Evolutionary conservation across 2,888 invertebrate species (phyloP).

Genomic region (Rhingia rostrata): DNA sequence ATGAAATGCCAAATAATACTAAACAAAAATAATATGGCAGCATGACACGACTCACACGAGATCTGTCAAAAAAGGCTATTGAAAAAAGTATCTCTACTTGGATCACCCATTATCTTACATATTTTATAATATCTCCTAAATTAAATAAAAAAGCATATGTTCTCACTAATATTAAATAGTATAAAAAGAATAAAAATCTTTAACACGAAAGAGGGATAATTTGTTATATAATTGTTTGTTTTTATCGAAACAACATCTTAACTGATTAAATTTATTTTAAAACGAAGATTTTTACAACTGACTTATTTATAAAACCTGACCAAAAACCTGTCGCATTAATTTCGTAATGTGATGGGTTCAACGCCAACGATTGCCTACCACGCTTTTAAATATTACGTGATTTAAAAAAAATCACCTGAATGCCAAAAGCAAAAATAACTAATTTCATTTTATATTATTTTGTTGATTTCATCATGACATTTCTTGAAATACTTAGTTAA

Average conservation of each 20-base stretch:
- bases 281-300: not conserved
- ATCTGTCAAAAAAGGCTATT: too few species aligned
- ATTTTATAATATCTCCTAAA: too few species aligned
- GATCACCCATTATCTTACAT: too few species aligned
- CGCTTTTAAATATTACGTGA: constrained; percentile 11
- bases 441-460: constrained; percentile 1
- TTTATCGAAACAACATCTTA: not conserved
- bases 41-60: too few species aligned
- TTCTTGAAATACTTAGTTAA: not conserved
- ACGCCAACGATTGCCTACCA: constrained; percentile 10
- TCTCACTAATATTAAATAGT: too few species aligned
- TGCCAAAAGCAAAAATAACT: not conserved
- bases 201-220: too few species aligned
- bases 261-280: not conserved
- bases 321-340: constrained; percentile 4
- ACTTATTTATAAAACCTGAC: not conserved
- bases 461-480: not conserved
- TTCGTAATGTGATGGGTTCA: constrained; percentile 30
- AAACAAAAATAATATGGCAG: too few species aligned
- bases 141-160: too few species aligned
- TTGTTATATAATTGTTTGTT: too few species aligned
- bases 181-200: too few species aligned
- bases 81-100: too few species aligned
- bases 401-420: not conserved
- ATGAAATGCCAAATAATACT: too few species aligned